Evolutionary conservation across 1,140 invertebrate species (phyloP).

Genomic region (Drosophila murphyi): DNA sequence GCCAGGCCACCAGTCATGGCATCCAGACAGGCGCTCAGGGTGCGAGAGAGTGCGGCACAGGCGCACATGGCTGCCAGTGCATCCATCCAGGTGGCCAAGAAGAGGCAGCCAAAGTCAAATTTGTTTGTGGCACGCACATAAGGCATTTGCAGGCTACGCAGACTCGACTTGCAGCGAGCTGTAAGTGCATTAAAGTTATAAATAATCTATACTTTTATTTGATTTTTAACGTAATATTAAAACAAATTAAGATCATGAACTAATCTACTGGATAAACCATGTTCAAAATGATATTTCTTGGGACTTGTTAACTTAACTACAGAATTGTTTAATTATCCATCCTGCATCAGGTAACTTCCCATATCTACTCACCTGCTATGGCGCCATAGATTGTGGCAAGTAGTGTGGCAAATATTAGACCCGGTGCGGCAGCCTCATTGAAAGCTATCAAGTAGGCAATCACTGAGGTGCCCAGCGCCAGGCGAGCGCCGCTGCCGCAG

Average conservation of each 20-base stretch:
- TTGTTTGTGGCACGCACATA: conserved; percentile 83
- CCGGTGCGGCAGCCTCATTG: conserved; percentile 76
- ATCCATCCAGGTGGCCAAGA: conserved; percentile 87
- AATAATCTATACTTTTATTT: background rate
- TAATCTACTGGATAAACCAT: too few species aligned
- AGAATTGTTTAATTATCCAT: too few species aligned
- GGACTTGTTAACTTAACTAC: too few species aligned
- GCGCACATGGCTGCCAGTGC: conserved; percentile 87
- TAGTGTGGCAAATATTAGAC: conserved; percentile 66
- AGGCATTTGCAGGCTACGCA: conserved; percentile 78
- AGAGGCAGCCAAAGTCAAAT: conserved; percentile 84
- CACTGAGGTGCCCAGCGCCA: conserved; percentile 74
- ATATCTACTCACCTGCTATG: conserved; percentile 65
- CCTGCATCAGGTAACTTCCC: too few species aligned
- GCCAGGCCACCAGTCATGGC: conserved; percentile 87
- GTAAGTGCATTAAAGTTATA: background rate
- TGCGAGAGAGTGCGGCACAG: conserved; percentile 87
- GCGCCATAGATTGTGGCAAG: conserved; percentile 69
- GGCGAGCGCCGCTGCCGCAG: conserved; percentile 74
- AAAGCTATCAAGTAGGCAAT: conserved; percentile 75
- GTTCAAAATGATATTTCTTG: too few species aligned
- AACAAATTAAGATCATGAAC: too few species aligned
- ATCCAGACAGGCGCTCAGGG: conserved; percentile 88
- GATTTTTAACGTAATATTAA: too few species aligned
- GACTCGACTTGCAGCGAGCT: conserved; percentile 75